These are phyloP conservation scores for Prionailurus bengalensis DNA, from an alignment of 2,113 vertebrate genomes.

Conservation along the genomic window DNA sequence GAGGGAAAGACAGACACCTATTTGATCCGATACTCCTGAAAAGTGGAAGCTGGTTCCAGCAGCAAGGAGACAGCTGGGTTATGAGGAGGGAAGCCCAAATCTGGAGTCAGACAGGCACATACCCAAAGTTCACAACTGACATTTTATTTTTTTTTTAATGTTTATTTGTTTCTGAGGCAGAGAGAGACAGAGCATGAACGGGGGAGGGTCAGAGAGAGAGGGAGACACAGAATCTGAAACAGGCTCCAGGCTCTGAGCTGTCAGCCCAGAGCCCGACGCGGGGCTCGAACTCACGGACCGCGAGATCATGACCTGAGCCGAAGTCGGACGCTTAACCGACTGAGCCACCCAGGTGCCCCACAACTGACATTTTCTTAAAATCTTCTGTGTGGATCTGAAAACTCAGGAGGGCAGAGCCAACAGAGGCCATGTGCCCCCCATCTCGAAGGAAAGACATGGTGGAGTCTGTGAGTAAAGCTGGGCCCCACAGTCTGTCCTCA, in stretches of 20 bases:
- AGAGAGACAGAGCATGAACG: no score
- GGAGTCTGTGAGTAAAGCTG: neutral
- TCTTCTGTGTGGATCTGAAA: neutral
- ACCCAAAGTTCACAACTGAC: fast-evolving
- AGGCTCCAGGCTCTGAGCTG: no score
- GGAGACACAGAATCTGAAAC: no score
- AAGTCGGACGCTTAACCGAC: no score
- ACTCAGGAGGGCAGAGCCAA: neutral
- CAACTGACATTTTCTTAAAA: neutral
- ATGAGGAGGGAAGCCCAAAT: neutral
- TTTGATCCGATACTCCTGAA: neutral
- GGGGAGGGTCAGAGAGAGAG: no score
- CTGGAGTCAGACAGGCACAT: neutral
- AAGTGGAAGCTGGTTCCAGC: neutral
- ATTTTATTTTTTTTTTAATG: neutral
- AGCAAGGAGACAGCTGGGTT: neutral
- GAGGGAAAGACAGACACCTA: neutral
- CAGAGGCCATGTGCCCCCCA: neutral
- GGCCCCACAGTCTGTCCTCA: neutral
- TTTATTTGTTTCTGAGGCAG: no score
- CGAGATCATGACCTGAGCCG: no score
- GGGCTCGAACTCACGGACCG: no score
- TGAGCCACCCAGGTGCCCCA: no score
- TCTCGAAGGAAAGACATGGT: no score
- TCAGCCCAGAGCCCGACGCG: no score